These are phyloP conservation scores for Scaptomyza montana DNA, from an alignment of 1,140 invertebrate genomes.

Conservation along the genomic window DNA sequence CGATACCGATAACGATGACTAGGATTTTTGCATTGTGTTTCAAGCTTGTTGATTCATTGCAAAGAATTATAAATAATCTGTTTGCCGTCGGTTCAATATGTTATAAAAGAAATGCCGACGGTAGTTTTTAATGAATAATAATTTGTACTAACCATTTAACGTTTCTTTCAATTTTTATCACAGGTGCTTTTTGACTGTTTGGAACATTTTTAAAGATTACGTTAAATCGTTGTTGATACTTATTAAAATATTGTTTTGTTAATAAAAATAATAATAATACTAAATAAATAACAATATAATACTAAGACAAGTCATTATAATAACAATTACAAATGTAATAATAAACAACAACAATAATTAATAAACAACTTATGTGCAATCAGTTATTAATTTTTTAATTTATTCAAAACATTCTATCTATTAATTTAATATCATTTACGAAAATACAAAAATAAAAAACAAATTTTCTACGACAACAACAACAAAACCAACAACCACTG, in stretches of 20 bases:
- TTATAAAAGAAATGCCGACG: conserved; percentile 5
- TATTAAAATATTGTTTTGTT: conserved; percentile 83
- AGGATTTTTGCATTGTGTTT: no score
- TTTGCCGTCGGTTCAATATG: conserved; percentile 32
- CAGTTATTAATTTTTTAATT: conserved; percentile 68
- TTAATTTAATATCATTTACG: conserved; percentile 57
- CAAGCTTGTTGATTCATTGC: no score
- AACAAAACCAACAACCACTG: conserved; percentile 42
- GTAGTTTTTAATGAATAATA: neutral
- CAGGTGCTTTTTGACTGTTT: conserved; percentile 84
- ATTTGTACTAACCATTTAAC: conserved; percentile 36
- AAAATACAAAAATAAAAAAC: conserved; percentile 23
- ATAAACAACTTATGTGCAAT: conserved; percentile 74
- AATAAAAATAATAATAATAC: conserved; percentile 58
- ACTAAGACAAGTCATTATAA: conserved; percentile 55
- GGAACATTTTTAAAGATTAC: conserved; percentile 84
- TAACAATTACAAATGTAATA: conserved; percentile 58
- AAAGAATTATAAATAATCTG: no score
- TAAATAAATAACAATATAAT: conserved; percentile 48
- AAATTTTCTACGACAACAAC: conserved; percentile 58
- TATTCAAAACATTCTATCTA: conserved; percentile 44
- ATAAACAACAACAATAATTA: conserved; percentile 42
- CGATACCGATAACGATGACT: conserved; percentile 23
- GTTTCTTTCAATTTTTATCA: conserved; percentile 22
- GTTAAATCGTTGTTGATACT: conserved; percentile 84